Percentiles rank a stretch among this genome's conserved stretches.
phyloP scores from a whole-genome alignment of 2,888 invertebrate genomes.

The Zonitis immaculata region DNA sequence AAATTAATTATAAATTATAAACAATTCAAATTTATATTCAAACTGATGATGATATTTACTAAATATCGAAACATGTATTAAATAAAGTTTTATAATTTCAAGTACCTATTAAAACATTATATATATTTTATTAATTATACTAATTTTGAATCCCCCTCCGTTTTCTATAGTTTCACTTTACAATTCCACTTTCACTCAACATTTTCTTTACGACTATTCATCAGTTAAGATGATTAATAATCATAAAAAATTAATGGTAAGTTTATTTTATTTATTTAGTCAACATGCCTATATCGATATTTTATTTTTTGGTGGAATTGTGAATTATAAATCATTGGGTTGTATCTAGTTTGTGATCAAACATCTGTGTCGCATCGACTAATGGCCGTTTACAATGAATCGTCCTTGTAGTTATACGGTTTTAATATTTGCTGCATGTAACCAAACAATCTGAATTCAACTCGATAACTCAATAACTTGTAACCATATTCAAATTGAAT shows the following conservation, averaged over 20 bases:
- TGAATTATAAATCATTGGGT: background rate
- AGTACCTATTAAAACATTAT: too few relatives aligned
- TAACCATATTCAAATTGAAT: too few relatives aligned
- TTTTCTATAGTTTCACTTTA: background rate
- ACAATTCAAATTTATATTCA: too few relatives aligned
- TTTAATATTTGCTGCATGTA: too few relatives aligned
- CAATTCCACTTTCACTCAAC: slow-evolving; percentile 25
- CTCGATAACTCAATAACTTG: background rate
- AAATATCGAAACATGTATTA: too few relatives aligned
- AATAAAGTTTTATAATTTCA: too few relatives aligned
- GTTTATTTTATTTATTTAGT: background rate
- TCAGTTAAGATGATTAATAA: slow-evolving; percentile 16
- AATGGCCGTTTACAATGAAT: background rate
- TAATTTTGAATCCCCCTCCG: too few relatives aligned
- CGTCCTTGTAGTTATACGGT: too few relatives aligned
- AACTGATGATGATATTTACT: too few relatives aligned
- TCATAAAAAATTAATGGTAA: background rate
- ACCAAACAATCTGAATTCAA: background rate
- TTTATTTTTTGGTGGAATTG: background rate
- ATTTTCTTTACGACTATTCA: slow-evolving; percentile 26
- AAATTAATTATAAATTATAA: too few relatives aligned
- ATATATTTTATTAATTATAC: too few relatives aligned
- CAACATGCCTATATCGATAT: too few relatives aligned
- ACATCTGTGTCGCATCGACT: background rate
- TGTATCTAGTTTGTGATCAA: background rate